Base-by-base conservation (phyloP, 2,113 vertebrate species). In the Malurus melanocephalus region DNA sequence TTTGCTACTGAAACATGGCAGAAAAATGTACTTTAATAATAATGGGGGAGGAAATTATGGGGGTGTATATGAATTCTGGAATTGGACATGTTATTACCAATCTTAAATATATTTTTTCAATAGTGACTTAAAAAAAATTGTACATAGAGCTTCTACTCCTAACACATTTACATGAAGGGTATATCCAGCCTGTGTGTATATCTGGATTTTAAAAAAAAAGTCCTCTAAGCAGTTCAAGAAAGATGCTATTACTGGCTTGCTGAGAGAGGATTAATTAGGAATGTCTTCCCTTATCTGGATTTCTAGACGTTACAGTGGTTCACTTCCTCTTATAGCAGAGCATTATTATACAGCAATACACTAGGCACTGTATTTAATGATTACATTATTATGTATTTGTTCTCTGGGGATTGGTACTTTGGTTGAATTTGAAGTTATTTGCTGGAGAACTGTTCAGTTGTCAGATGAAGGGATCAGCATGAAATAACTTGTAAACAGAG, bases 241-340 rank as follows among this genome's bases (percentile, higher is more conserved):
- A 69, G 60, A 78, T 87, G 48, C 77, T 94, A 81, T 93, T 94
- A 84, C 55, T 88, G 92, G 66, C 88, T 93, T 88, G 80, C 80
- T 85, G 46, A 87, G 90, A 86, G 80, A 73, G 77, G 90, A 93
- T 94, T 95, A 94, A 92, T 94, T 91, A 93, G 80, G 85, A 86
- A 93, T 72, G 62, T 90, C 66, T 84, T 89, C 74, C 88, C 78
- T 90, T 91, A 91, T 94, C 90, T 93, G 94, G 80, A 80, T 93
- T 93, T 93, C 90, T 95, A 93, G 95, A 94, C 93, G 93, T 84
- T 95, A 94, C 92, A 95, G 92, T 95, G 94, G 94, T 96, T 96
- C 92, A 94, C 92, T 76, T 88, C 67, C 35, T 69, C 48, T 76
- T 89, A 62, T 89, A 62, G 42, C 21, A 73, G 46, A 62, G 51